Evolutionary conservation across 2,797 vertebrate genomes (phyloP), one percentile per base, ranked within the genome.

Genomic region (Sebastes ruberrimus): DNA sequence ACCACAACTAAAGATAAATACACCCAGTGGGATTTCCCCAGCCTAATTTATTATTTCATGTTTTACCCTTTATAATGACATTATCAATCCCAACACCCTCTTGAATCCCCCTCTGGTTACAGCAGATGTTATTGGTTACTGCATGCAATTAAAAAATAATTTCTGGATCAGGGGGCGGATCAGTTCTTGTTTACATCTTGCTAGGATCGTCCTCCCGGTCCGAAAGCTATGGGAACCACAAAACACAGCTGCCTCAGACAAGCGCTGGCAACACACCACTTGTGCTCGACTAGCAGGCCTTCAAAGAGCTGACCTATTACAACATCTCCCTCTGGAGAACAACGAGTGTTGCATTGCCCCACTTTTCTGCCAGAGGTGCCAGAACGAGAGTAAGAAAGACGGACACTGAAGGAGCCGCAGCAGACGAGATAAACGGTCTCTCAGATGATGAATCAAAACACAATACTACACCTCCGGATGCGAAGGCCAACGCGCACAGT

Each of bases 381-480:
- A 62, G 35, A 65, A 70, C 2, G 14, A 81, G 46, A 78, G 49
- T 4, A 20, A 83, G 64, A 80, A 75, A 79, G 75, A 72, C 9
- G 13, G 46, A 53, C 30, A 74, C 27, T 10, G 6, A 71, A 57
- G 25, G 14, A 33, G 80, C 35, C 53, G 14, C 59, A 32, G 53
- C 70, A 63, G 53, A 20, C 7, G 5, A 78, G 57, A 65, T 22
- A 62, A 56, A 66, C 13, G 2, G 16, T 30, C 25, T 55, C 49
- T 61, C 55, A 74, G 16, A 52, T 2, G 10, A 76, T 9, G 33
- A 71, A 70, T 65, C 49, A 76, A 80, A 84, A 61, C 25, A 71
- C 32, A 74, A 89, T 87, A 92, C 91, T 78, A 59, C 86, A 93
- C 94, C 94, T 94, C 91, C 88, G 3, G 88, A 92, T 16, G 89